Conservation (phyloP, 2,888 invertebrate genomes). For the Campaea margaritaria region DNA sequence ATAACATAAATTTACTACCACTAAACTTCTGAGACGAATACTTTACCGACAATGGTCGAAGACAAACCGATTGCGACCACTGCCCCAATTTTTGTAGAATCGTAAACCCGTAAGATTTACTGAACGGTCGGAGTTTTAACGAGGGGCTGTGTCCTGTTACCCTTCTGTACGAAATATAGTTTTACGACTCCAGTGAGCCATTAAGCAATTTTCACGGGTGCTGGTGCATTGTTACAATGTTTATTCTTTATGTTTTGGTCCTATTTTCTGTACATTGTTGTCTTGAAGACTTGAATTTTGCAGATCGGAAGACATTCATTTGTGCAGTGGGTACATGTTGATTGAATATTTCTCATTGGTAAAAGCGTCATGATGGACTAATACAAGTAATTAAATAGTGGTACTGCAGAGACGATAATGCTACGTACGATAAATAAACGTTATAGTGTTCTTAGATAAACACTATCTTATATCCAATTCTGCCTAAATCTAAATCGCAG, state of each 20-base stretch:
- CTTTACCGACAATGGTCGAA: slow-evolving; percentile 41
- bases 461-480: neutral
- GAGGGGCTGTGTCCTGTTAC: slow-evolving; percentile 63
- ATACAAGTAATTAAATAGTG: too few species aligned
- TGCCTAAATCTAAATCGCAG: neutral
- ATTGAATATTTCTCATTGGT: too few species aligned
- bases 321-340: neutral
- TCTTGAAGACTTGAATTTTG: slow-evolving; percentile 24
- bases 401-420: too few species aligned
- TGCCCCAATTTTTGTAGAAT: slow-evolving; percentile 76
- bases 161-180: slow-evolving; percentile 68
- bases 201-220: slow-evolving; percentile 56
- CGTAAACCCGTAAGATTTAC: slow-evolving; percentile 81
- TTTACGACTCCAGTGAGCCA: slow-evolving; percentile 75
- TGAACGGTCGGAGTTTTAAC: slow-evolving; percentile 78
- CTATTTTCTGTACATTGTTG: slow-evolving; percentile 17
- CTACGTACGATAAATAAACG: too few species aligned
- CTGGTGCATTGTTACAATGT: slow-evolving; percentile 46
- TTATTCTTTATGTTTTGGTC: slow-evolving; percentile 34
- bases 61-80: slow-evolving; percentile 46
- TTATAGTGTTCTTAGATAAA: too few species aligned
- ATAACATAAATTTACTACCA: slow-evolving; percentile 45
- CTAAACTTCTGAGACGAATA: slow-evolving; percentile 43
- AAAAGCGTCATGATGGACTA: too few species aligned
- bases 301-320: neutral